Conservation (phyloP, 1,140 invertebrate genomes). For the Megalonaias nervosa region DNA sequence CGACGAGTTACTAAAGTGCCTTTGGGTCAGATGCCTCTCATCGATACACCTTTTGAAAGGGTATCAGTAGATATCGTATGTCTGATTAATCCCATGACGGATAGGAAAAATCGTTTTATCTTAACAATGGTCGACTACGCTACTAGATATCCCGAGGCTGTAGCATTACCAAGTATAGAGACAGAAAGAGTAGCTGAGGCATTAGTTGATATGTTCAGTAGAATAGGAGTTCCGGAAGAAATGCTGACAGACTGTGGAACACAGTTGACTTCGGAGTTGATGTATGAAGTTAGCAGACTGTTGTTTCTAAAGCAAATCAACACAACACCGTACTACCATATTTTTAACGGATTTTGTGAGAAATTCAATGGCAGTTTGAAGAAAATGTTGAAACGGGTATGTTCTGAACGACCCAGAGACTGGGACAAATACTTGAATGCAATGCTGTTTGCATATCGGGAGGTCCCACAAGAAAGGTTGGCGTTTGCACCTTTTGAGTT, state of each 20-base stretch:
- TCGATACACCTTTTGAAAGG: slow-evolving; percentile 39
- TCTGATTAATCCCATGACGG: slow-evolving; percentile 32
- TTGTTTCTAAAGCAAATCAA: slow-evolving; percentile 17
- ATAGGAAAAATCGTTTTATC: slow-evolving; percentile 31
- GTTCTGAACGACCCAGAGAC: slow-evolving; percentile 46
- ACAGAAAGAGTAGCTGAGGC: slow-evolving; percentile 27
- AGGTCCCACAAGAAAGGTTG: slow-evolving; percentile 34
- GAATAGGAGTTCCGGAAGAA: slow-evolving; percentile 37
- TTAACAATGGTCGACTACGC: slow-evolving; percentile 16
- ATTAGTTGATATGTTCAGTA: slow-evolving; percentile 27
- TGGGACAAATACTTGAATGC: slow-evolving; percentile 59
- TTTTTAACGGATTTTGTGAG: slow-evolving; percentile 29
- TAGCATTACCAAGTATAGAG: slow-evolving; percentile 12
- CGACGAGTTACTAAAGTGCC: slow-evolving; percentile 34
- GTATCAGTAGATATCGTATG: slow-evolving; percentile 44
- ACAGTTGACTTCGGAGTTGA: slow-evolving; percentile 9
- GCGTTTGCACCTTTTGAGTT: slow-evolving; percentile 55
- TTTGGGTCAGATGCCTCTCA: slow-evolving; percentile 43
- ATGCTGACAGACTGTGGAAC: slow-evolving; percentile 26
- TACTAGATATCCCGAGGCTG: slow-evolving; percentile 9
- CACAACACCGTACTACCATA: slow-evolving; percentile 33
- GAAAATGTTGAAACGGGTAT: slow-evolving; percentile 50
- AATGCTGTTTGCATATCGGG: slow-evolving; percentile 55
- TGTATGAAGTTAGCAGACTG: slow-evolving; percentile 22
- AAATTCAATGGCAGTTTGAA: slow-evolving; percentile 34